Evolutionary conservation across 2,797 vertebrate genomes (phyloP).

Genomic region (Spheniscus humboldti): DNA sequence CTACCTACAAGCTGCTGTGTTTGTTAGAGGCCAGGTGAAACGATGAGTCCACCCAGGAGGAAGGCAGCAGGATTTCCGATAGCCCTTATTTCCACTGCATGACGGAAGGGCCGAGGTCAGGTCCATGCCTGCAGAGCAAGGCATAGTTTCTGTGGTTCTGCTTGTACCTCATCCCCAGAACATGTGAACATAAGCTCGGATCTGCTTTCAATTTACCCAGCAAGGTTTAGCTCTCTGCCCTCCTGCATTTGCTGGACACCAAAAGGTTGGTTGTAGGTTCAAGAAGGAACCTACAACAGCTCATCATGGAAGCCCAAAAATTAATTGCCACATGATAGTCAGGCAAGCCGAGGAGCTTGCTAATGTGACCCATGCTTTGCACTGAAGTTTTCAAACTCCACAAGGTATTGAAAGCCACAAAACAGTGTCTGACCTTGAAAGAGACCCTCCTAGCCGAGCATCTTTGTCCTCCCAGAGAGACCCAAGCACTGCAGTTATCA

Average conservation of each 20-base stretch:
- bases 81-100: not conserved
- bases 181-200: accelerated
- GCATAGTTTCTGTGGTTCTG: accelerated
- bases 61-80: not conserved
- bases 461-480: not conserved
- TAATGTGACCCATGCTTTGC: not conserved
- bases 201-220: not conserved
- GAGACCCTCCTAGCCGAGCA: not conserved
- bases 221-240: not conserved
- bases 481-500: not conserved
- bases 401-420: not conserved
- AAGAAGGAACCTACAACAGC: not conserved
- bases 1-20: not conserved
- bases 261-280: not conserved
- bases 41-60: not conserved
- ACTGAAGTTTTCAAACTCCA: not conserved
- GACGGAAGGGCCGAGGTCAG: not conserved
- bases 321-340: not conserved
- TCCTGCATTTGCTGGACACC: not conserved
- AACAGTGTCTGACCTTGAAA: not conserved
- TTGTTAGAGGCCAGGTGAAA: not conserved
- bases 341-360: not conserved
- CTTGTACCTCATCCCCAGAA: not conserved
- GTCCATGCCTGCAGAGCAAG: not conserved
- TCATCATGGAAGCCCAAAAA: not conserved